phyloP scores from a whole-genome alignment of 30 jellyfish, hydroid and myxozoan genomes.

The Catostylus mosaicus region DNA sequence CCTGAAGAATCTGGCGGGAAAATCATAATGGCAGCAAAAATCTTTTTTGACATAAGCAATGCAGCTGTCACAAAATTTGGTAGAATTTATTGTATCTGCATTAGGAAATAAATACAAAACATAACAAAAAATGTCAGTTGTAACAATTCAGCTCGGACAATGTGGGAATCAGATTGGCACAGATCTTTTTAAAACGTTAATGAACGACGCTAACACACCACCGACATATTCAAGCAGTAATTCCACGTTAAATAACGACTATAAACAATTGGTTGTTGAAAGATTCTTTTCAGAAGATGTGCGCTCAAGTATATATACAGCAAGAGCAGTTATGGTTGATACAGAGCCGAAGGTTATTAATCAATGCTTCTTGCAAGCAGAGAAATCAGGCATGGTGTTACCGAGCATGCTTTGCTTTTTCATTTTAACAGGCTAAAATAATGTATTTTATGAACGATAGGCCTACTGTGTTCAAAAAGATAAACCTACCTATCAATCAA shows the following conservation, averaged over 20 bases:
- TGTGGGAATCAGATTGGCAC: slow-evolving; percentile 96
- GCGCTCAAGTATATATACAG: slow-evolving; percentile 10
- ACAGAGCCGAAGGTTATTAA: slow-evolving; percentile 89
- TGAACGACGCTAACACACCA: slow-evolving; percentile 68
- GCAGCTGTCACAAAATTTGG: too few species aligned
- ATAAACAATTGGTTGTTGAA: slow-evolving; percentile 55
- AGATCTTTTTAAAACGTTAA: slow-evolving; percentile 65
- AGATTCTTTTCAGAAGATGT: slow-evolving; percentile 64
- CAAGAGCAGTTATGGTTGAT: slow-evolving; percentile 89
- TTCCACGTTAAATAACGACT: slow-evolving; percentile 30
- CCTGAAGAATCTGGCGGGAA: background rate
- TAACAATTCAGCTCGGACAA: slow-evolving; percentile 94
- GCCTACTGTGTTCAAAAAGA: too few species aligned
- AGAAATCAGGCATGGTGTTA: slow-evolving; percentile 42
- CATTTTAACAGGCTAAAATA: too few species aligned
- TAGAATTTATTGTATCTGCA: too few species aligned
- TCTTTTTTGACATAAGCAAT: background rate
- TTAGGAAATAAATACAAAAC: too few species aligned
- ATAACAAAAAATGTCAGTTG: slow-evolving; percentile 85
- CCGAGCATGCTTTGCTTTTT: background rate
- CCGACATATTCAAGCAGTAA: slow-evolving; percentile 42
- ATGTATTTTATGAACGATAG: too few species aligned
- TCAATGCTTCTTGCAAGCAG: slow-evolving; percentile 45
- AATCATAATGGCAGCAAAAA: background rate
- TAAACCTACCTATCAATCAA: too few species aligned